These are phyloP conservation scores for Struthio camelus DNA, from an alignment of 2,113 vertebrate genomes.

Conservation along the genomic window DNA sequence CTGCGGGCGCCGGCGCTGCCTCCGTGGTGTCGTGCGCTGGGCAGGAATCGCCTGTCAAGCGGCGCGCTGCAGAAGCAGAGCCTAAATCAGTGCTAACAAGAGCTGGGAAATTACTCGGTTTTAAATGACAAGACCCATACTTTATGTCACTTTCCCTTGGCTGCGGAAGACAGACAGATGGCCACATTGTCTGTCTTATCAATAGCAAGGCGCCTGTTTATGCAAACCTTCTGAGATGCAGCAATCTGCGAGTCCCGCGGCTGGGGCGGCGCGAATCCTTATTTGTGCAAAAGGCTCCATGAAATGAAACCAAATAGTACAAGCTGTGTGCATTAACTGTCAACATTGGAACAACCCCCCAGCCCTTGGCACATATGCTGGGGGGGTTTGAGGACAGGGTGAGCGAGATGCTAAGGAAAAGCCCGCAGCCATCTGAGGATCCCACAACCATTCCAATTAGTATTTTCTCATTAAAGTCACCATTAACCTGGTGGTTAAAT, in stretches of 20 bases:
- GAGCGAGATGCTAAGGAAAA: neutral
- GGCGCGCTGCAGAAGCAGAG: neutral
- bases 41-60: neutral
- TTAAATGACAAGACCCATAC: neutral
- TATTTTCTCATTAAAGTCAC: conserved; percentile 62
- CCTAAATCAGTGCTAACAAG: neutral
- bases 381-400: neutral
- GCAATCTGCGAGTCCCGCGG: conserved; percentile 18
- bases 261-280: neutral
- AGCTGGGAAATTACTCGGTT: neutral
- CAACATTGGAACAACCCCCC: conserved; percentile 13
- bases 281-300: neutral
- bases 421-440: neutral
- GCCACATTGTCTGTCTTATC: conserved; percentile 12
- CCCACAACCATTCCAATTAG: conserved; percentile 35
- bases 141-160: neutral
- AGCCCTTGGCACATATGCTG: neutral
- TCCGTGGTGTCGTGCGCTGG: neutral
- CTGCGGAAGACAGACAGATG: conserved; percentile 40
- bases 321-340: conserved; percentile 38
- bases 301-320: neutral
- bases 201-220: conserved; percentile 15
- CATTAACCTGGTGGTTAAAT: conserved; percentile 66
- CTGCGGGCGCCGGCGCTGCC: no score
- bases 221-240: conserved; percentile 9